Percentiles rank a stretch among this genome's conserved stretches.
These are phyloP conservation scores for Mya arenaria DNA, from an alignment of 1,140 invertebrate genomes.

Conservation along the genomic window DNA sequence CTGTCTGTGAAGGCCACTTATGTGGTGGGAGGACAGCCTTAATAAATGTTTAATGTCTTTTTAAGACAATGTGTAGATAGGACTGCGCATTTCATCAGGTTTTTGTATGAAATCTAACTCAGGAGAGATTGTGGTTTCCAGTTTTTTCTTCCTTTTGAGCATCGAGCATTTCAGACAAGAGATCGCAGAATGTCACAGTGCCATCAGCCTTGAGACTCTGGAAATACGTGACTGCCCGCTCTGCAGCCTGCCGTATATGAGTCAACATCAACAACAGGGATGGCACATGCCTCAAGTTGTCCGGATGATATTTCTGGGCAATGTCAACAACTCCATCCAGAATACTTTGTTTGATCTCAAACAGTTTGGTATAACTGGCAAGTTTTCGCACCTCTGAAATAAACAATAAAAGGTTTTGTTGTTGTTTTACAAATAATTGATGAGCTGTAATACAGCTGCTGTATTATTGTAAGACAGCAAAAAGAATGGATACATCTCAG, in stretches of 20 bases:
- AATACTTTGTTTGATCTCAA: conserved; percentile 72
- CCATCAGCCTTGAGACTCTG: conserved; percentile 75
- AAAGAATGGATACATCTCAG: no score
- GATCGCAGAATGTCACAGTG: conserved; percentile 74
- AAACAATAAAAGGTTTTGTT: no score
- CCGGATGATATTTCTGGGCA: conserved; percentile 73
- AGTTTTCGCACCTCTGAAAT: conserved; percentile 73
- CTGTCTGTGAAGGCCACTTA: no score
- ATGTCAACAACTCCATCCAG: conserved; percentile 74
- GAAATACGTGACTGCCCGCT: conserved; percentile 72
- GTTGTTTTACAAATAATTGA: no score
- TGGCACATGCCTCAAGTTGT: conserved; percentile 72
- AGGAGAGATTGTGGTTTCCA: no score
- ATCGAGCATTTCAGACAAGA: conserved; percentile 77
- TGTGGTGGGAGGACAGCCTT: no score
- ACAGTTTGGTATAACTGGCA: conserved; percentile 69
- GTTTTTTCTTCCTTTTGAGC: conserved; percentile 67
- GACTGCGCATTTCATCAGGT: no score
- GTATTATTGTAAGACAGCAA: no score
- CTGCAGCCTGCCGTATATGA: conserved; percentile 76
- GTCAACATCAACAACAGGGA: conserved; percentile 74
- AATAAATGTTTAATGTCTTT: no score
- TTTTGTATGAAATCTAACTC: no score
- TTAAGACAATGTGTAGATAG: no score
- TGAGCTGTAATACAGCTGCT: no score